Evolutionary conservation across 2,113 vertebrate species (phyloP).

Genomic region (Amphilophus citrinellus): DNA sequence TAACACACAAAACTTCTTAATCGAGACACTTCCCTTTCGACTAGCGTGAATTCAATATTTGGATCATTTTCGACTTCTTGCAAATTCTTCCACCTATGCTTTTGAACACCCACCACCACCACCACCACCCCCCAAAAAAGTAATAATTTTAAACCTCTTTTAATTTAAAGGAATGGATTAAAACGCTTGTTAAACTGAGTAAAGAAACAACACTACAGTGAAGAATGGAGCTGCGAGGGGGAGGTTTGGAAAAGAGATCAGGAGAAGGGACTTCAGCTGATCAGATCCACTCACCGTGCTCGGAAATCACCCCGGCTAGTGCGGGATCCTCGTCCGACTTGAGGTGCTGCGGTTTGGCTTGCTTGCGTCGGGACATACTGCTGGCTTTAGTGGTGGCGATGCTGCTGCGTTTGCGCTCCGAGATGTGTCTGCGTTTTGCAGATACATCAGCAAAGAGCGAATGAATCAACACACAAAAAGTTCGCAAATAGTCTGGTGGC

Average conservation of each 20-base stretch:
- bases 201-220: background rate
- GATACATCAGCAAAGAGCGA: conserved; percentile 89
- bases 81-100: background rate
- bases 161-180: background rate
- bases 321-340: conserved; percentile 94
- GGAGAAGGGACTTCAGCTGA: conserved; percentile 15
- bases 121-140: background rate
- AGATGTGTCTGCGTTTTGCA: conserved; percentile 88
- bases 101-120: background rate
- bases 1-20: background rate
- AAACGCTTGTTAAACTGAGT: conserved; percentile 3
- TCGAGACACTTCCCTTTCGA: background rate
- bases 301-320: conserved; percentile 88
- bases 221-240: background rate
- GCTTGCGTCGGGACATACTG: conserved; percentile 99
- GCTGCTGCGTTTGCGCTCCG: conserved; percentile 78
- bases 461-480: conserved; percentile 69
- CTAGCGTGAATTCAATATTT: background rate
- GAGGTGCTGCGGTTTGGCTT: conserved; percentile 99
- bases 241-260: conserved; percentile 1
- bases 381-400: conserved; percentile 53
- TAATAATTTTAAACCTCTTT: background rate
- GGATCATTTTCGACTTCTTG: background rate
- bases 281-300: conserved; percentile 88
- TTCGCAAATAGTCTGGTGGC: conserved; percentile 80